Conservation (phyloP, 2,888 invertebrate species). For the Sarcophaga carnaria region DNA sequence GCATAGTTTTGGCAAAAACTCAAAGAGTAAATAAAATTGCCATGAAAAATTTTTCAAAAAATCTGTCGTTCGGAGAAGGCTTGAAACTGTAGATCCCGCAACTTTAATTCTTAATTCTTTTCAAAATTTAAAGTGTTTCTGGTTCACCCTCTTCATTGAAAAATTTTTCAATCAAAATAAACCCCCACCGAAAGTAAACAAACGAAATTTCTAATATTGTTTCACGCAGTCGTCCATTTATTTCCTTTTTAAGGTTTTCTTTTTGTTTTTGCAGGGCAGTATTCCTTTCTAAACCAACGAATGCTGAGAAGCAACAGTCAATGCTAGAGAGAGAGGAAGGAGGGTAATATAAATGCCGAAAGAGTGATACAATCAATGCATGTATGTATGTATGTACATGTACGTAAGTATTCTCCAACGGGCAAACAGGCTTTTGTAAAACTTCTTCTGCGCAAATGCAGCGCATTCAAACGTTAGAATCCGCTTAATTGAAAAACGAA, state of each 20-base stretch:
- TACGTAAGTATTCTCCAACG: conserved; percentile 33
- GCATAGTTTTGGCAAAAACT: no score
- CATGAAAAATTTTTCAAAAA: no score
- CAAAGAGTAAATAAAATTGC: no score
- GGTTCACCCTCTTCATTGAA: background rate
- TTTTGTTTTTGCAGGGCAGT: conserved; percentile 4
- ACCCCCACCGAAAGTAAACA: conserved; percentile 34
- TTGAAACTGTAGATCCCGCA: no score
- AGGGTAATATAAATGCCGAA: conserved; percentile 27
- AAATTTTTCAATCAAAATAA: conserved; percentile 53
- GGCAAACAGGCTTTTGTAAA: conserved; percentile 32
- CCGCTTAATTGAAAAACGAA: conserved; percentile 65
- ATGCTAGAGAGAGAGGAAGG: background rate
- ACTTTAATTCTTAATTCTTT: no score
- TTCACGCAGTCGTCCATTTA: conserved; percentile 35
- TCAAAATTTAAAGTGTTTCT: background rate
- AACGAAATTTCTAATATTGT: conserved; percentile 41
- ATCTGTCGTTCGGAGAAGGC: no score
- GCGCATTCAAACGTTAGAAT: conserved; percentile 70
- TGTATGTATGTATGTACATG: conserved; percentile 12
- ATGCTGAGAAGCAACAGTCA: conserved; percentile 48
- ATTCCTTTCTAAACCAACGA: conserved; percentile 2
- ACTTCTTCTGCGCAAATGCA: conserved; percentile 59
- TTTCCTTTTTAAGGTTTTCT: conserved; percentile 14
- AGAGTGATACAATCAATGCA: conserved; percentile 35